A percentile compares a stretch with the other conserved stretches of the same genome.
These are phyloP conservation scores for Leptarthrus brevirostris DNA, from an alignment of 2,888 invertebrate species.

Conservation along the genomic window DNA sequence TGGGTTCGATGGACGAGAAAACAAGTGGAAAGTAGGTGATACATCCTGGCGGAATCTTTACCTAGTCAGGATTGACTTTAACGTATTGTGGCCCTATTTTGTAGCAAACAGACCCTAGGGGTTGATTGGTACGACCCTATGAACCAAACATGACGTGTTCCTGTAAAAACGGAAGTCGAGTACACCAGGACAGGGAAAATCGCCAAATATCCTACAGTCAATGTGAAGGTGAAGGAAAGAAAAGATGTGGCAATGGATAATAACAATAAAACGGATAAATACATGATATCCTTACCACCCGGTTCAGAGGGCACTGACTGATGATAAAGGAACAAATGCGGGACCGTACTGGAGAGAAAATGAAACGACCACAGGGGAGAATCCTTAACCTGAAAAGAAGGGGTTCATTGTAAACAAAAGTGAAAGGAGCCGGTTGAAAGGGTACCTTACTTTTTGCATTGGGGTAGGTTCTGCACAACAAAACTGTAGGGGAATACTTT, in stretches of 20 bases:
- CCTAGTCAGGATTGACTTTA: constrained; percentile 14
- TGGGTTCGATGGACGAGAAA: constrained; percentile 32
- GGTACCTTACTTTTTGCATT: constrained; percentile 38
- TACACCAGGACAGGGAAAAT: not conserved
- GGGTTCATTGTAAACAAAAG: constrained; percentile 44
- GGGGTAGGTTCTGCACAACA: constrained; percentile 39
- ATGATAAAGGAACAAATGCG: constrained; percentile 12
- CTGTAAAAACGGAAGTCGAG: constrained; percentile 1
- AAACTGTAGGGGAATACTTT: constrained; percentile 10
- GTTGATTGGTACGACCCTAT: constrained; percentile 33
- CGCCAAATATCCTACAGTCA: not conserved
- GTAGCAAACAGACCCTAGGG: constrained; percentile 44
- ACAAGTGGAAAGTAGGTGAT: constrained; percentile 32
- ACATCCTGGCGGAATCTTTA: not conserved
- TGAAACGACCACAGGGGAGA: constrained; percentile 42
- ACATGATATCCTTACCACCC: constrained; percentile 41
- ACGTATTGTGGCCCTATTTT: constrained; percentile 40
- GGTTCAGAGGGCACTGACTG: constrained; percentile 16
- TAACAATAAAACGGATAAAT: constrained; percentile 47
- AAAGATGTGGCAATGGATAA: constrained; percentile 29
- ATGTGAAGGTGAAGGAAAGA: not conserved
- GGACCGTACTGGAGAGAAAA: constrained; percentile 5
- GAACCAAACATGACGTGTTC: not conserved
- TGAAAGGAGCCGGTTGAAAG: constrained; percentile 40
- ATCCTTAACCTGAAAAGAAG: constrained; percentile 28